These are phyloP conservation scores for Oryzias woworae DNA, from an alignment of 2,113 vertebrate species.

Conservation along the genomic window DNA sequence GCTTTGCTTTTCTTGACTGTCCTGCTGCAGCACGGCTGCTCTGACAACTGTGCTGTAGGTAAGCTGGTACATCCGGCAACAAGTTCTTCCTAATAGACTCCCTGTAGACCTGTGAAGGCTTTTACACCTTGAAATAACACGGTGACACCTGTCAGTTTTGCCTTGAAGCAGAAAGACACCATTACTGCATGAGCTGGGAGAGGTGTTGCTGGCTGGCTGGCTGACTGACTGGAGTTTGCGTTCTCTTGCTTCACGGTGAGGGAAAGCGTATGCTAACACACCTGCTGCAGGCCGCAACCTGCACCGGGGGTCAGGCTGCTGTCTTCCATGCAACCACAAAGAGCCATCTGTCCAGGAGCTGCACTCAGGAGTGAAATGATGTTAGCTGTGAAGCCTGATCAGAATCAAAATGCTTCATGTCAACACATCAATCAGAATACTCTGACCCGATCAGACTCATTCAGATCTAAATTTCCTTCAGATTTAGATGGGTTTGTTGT, in stretches of 20 bases:
- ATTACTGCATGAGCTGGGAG: conserved; percentile 33
- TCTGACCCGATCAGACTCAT: too few relatives aligned
- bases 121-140: conserved; percentile 52
- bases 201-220: conserved; percentile 12
- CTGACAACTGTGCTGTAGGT: conserved; percentile 40
- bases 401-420: too few relatives aligned
- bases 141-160: conserved; percentile 66
- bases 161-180: conserved; percentile 26
- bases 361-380: background rate
- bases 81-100: conserved; percentile 65
- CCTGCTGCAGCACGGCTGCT: conserved; percentile 30
- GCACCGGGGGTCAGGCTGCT: conserved; percentile 36
- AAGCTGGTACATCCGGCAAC: conserved; percentile 50
- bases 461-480: too few relatives aligned
- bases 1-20: conserved; percentile 51
- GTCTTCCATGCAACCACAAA: conserved; percentile 25
- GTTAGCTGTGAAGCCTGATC: background rate
- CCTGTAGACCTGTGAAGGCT: conserved; percentile 33
- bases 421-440: too few relatives aligned
- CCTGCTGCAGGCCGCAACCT: conserved; percentile 24
- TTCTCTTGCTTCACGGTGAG: background rate
- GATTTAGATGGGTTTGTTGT: too few relatives aligned
- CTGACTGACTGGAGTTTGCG: conserved; percentile 17
- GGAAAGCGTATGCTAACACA: conserved; percentile 29
- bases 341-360: background rate